These are phyloP conservation scores for Zaprionus camerounensis DNA, from an alignment of 1,140 invertebrate species.

Conservation along the genomic window DNA sequence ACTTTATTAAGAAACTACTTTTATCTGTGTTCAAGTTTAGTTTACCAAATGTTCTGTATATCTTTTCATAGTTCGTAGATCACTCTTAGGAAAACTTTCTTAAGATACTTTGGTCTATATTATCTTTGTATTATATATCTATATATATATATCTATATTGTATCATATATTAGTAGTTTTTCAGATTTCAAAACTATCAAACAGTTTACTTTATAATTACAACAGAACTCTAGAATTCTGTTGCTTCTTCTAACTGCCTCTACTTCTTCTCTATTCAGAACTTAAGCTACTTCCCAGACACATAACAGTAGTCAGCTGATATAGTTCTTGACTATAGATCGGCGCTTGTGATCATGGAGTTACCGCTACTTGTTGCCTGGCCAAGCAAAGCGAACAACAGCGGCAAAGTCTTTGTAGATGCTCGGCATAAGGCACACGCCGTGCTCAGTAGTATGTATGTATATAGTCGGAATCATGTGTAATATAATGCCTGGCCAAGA, in stretches of 20 bases:
- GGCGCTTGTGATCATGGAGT: constrained; percentile 70
- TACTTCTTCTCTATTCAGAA: background rate
- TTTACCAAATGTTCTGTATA: background rate
- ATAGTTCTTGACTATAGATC: constrained; percentile 46
- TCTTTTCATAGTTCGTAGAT: background rate
- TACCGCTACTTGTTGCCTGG: constrained; percentile 68
- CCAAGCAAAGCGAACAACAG: background rate
- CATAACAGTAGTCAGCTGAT: constrained; percentile 55
- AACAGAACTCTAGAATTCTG: background rate
- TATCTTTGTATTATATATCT: background rate
- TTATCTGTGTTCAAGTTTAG: background rate
- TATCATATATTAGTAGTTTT: background rate
- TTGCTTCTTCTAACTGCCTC: background rate
- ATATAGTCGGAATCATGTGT: constrained; percentile 39
- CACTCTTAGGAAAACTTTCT: too few species aligned
- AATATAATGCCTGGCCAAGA: constrained; percentile 68
- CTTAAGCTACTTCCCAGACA: background rate
- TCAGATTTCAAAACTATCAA: background rate
- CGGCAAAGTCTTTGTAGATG: constrained; percentile 51
- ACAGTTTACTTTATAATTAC: background rate
- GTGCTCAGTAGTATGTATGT: constrained; percentile 6
- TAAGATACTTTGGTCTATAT: too few species aligned
- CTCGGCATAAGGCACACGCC: constrained; percentile 73
- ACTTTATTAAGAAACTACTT: too few species aligned
- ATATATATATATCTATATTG: background rate